A percentile compares a stretch with the other conserved stretches of the same genome.
phyloP scores from a whole-genome alignment of 2,888 invertebrate species.

The Gerosis bhagava region DNA sequence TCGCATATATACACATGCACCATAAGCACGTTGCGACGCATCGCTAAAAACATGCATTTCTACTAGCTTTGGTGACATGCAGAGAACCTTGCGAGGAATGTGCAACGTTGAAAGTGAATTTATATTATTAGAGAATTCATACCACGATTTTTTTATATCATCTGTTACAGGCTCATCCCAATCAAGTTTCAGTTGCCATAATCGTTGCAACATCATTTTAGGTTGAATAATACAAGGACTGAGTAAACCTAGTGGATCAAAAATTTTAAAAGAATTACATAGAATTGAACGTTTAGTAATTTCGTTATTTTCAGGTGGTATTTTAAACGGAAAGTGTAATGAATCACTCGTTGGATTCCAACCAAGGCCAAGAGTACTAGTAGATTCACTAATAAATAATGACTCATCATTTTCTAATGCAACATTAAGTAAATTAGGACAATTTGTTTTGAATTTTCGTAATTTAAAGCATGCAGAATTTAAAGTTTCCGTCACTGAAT shows the following conservation, averaged over 20 bases:
- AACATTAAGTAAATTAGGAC: background rate
- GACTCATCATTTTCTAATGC: conserved; percentile 10
- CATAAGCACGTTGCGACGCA: background rate
- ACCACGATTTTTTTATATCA: background rate
- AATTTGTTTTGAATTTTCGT: conserved; percentile 30
- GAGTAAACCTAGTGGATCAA: conserved; percentile 31
- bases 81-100: background rate
- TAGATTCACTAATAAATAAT: conserved; percentile 33
- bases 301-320: background rate
- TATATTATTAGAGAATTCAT: background rate
- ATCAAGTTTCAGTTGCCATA: conserved; percentile 29
- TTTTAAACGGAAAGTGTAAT: conserved; percentile 30
- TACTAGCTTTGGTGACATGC: background rate
- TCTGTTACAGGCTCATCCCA: conserved; percentile 29
- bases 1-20: background rate
- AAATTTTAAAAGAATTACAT: conserved; percentile 33
- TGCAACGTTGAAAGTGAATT: background rate
- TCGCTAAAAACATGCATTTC: conserved; percentile 6
- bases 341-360: conserved; percentile 31
- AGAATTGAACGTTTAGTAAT: conserved; percentile 32
- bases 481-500: conserved; percentile 13
- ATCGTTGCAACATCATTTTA: conserved; percentile 30
- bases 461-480: conserved; percentile 28
- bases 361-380: conserved; percentile 35
- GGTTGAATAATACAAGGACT: conserved; percentile 17